These are phyloP conservation scores for Apistogramma diplotaenia DNA, from an alignment of 2,113 vertebrate genomes.

Conservation along the genomic window DNA sequence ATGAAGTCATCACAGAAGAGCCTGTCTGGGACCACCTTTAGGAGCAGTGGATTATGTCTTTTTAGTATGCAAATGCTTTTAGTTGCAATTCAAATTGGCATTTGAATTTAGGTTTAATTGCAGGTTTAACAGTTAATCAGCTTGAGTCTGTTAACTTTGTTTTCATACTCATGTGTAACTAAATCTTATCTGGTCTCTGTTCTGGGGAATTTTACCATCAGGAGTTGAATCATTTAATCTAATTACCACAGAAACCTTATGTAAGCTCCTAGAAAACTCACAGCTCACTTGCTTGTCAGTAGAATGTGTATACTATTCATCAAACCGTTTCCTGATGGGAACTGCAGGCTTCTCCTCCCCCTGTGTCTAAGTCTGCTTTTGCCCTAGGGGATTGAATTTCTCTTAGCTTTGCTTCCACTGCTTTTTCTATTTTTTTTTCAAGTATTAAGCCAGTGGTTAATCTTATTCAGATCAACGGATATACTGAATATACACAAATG, in stretches of 20 bases:
- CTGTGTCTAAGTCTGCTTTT: slow-evolving; percentile 41
- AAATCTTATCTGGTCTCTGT: slow-evolving; percentile 64
- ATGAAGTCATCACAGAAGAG: not conserved
- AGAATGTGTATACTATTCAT: slow-evolving; percentile 78
- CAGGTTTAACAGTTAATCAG: slow-evolving; percentile 56
- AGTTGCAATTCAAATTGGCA: slow-evolving; percentile 31
- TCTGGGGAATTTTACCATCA: slow-evolving; percentile 56
- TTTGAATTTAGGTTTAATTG: slow-evolving; percentile 42
- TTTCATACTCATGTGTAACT: slow-evolving; percentile 43
- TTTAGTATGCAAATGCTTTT: slow-evolving; percentile 6
- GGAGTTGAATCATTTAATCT: slow-evolving; percentile 76
- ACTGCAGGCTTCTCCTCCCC: slow-evolving; percentile 45
- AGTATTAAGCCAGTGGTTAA: not conserved
- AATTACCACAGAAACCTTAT: slow-evolving; percentile 74
- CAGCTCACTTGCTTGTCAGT: slow-evolving; percentile 77
- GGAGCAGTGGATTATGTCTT: not conserved
- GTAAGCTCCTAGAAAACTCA: slow-evolving; percentile 58
- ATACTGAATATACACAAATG: not conserved
- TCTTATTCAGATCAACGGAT: not conserved
- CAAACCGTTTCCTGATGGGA: slow-evolving; percentile 69
- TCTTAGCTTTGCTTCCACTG: slow-evolving; percentile 22
- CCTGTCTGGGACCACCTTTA: not conserved
- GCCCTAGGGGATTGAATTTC: slow-evolving; percentile 40
- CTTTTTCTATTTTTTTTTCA: not conserved
- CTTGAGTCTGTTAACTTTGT: slow-evolving; percentile 54